Conservation (phyloP, 2,888 invertebrate genomes). For the Neoascia interrupta region DNA sequence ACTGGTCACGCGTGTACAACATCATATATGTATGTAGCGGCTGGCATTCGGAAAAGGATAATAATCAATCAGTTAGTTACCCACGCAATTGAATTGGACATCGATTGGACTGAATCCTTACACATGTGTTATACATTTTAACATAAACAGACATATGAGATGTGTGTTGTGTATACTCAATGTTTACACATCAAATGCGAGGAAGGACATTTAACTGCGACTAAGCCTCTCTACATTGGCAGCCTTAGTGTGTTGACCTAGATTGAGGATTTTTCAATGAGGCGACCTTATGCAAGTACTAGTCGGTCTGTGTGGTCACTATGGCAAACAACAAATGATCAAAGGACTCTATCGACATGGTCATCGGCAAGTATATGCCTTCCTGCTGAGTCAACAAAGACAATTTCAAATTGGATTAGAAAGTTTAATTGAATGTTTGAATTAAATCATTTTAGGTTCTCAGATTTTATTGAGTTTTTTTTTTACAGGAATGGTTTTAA, state of each 20-base stretch:
- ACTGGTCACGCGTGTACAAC: constrained; percentile 32
- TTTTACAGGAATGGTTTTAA: too few relatives aligned
- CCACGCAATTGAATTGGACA: constrained; percentile 44
- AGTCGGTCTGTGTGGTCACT: constrained; percentile 14
- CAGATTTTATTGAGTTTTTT: too few relatives aligned
- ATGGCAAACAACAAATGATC: constrained; percentile 23
- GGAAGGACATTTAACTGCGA: constrained; percentile 54
- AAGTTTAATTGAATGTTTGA: constrained; percentile 55
- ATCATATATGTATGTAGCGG: background rate
- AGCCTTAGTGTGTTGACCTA: constrained; percentile 37
- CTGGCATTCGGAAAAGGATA: constrained; percentile 52
- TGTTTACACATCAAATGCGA: constrained; percentile 53
- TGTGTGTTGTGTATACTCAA: constrained; percentile 28
- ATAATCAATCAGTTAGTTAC: constrained; percentile 65
- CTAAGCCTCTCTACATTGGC: constrained; percentile 39
- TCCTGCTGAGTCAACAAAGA: constrained; percentile 24
- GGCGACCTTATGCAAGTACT: background rate
- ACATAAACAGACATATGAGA: background rate
- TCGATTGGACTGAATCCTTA: constrained; percentile 50
- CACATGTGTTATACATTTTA: background rate
- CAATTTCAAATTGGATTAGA: constrained; percentile 30
- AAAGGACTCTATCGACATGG: constrained; percentile 24
- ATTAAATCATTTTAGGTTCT: too few relatives aligned
- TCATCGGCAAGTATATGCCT: constrained; percentile 15
- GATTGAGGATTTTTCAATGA: background rate